These are phyloP conservation scores for Coregonus ussuriensis DNA, from an alignment of 2,797 vertebrate species.

Conservation along the genomic window DNA sequence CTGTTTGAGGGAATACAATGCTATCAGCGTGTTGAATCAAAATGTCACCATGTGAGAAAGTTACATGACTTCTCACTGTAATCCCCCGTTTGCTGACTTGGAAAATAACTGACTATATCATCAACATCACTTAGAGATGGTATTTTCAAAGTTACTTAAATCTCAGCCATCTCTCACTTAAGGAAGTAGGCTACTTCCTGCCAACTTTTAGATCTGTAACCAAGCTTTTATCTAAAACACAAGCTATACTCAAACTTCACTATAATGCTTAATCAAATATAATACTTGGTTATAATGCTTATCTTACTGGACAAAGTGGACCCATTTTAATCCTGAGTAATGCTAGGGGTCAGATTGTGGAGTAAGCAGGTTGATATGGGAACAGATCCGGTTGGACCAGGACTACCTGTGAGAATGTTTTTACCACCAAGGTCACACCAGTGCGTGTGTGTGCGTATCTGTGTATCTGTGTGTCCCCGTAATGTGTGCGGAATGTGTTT, in stretches of 20 bases:
- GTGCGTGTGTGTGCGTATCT: background rate
- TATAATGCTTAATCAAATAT: background rate
- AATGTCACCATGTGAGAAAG: background rate
- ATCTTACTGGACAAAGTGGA: constrained; percentile 10
- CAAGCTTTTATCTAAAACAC: background rate
- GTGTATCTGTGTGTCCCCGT: constrained; percentile 24
- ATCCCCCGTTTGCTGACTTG: background rate
- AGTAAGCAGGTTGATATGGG: constrained; percentile 17
- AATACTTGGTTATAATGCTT: background rate
- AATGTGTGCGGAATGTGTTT: background rate
- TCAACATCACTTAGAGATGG: background rate
- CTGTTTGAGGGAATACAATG: background rate
- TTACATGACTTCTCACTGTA: no score
- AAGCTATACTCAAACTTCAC: background rate
- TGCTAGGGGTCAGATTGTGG: constrained; percentile 32
- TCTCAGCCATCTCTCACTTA: background rate
- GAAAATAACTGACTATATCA: background rate
- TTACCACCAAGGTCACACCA: background rate
- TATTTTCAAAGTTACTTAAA: background rate
- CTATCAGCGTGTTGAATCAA: background rate
- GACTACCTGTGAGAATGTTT: background rate
- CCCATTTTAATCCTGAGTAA: constrained; percentile 19
- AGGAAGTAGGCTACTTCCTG: background rate
- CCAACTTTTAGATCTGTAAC: background rate
- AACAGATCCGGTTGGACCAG: background rate